Evolutionary conservation across 2,797 vertebrate genomes (phyloP), one percentile per base, ranked within the genome.

Genomic region (Psittacula echo): DNA sequence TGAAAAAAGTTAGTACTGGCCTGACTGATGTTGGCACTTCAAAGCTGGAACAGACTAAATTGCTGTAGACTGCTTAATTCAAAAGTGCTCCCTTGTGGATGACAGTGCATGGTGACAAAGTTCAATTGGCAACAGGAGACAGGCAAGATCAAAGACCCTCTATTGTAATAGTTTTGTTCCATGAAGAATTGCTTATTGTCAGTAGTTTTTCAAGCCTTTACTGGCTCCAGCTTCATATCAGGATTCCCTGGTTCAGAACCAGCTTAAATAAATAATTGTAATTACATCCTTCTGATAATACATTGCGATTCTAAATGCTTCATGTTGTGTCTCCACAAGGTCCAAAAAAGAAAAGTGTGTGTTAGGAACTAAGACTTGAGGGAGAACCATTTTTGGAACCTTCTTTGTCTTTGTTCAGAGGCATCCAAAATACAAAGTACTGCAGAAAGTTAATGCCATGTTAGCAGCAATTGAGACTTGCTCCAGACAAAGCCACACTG

Each of bases 111-210:
- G 98, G 99, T 99, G 99, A 99, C 99, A 99, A 98, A 99, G 98
- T 98, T 98, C 99, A 99, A 98, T 98, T 99, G 99, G 98, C 98
- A 98, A 98, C 98, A 98, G 99, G 98, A 98, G 98, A 98, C 98
- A 97, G 98, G 97, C 86, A 95, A 98, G 99, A 99, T 99, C 99
- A 99, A 99, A 99, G 99, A 97, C 80, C 95, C 97, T 96, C 98
- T 97, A 99, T 99, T 99, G 99, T 99, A 98, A 98, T 98, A 98
- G 98, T 98, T 99, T 98, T 99, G 99, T 99, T 98, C 98, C 98
- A 98, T 99, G 99, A 99, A 99, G 99, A 99, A 99, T 99, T 98
- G 98, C 98, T 98, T 98, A 99, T 99, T 99, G 99, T 99, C 98
- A 97, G 95, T 94, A 97, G 98, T 97, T 98, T 98, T 99, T 98